These are phyloP conservation scores for Ptiloglossa arizonensis DNA, from an alignment of 1,140 invertebrate species.

Conservation along the genomic window DNA sequence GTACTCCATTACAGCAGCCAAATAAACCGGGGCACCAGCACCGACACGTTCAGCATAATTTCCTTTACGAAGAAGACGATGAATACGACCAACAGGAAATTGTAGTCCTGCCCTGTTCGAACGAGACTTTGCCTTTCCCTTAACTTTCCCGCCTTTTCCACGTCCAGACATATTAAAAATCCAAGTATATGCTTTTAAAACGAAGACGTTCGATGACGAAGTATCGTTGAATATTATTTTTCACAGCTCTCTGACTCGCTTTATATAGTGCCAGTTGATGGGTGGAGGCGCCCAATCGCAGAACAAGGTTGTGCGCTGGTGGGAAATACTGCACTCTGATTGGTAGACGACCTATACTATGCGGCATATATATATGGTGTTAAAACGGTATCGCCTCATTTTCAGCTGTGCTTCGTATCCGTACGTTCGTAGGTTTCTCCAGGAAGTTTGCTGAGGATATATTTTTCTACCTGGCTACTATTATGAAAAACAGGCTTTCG, in stretches of 20 bases:
- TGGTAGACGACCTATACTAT: background rate
- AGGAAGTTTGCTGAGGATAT: no score
- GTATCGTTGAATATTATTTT: background rate
- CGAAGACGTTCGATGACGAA: background rate
- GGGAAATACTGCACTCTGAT: constrained; percentile 4
- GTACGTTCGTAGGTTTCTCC: no score
- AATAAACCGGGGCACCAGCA: constrained; percentile 83
- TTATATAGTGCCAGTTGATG: background rate
- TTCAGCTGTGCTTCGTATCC: no score
- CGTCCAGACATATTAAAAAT: constrained; percentile 40
- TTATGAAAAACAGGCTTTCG: no score
- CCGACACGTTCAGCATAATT: constrained; percentile 81
- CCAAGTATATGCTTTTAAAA: background rate
- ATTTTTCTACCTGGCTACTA: no score
- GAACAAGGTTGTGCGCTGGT: no score
- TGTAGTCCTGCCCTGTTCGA: constrained; percentile 46
- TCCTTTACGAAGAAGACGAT: constrained; percentile 45
- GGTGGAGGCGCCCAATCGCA: background rate
- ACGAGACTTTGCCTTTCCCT: constrained; percentile 51
- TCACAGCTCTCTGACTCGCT: fast-evolving
- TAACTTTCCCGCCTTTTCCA: constrained; percentile 53
- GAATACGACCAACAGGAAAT: constrained; percentile 56
- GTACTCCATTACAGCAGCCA: constrained; percentile 81
- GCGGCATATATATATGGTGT: background rate
- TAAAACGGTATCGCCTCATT: background rate